phyloP scores from a whole-genome alignment of 2,888 invertebrate species.

The Ichneumon xanthorius region DNA sequence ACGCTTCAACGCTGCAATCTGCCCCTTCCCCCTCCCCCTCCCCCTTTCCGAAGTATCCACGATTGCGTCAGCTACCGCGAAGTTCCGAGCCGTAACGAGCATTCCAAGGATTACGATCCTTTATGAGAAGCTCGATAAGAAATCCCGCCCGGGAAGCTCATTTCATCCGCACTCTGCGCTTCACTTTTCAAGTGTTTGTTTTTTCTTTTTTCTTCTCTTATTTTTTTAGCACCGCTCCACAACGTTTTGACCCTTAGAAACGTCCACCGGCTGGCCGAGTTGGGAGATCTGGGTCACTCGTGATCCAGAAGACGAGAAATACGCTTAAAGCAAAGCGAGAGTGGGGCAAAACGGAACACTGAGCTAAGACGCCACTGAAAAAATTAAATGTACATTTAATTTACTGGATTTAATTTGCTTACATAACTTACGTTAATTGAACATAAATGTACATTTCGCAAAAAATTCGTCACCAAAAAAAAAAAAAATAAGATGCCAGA shows the following conservation, averaged over 20 bases:
- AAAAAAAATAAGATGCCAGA: too few species aligned
- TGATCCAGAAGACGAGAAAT: neutral
- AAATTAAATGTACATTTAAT: too few species aligned
- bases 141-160: conserved; percentile 44
- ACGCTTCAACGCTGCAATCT: conserved; percentile 35
- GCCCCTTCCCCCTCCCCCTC: neutral
- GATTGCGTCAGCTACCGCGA: conserved; percentile 65
- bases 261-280: conserved; percentile 5
- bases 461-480: too few species aligned
- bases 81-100: conserved; percentile 67
- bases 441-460: too few species aligned
- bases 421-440: too few species aligned
- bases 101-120: conserved; percentile 69
- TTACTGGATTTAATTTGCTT: too few species aligned
- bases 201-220: neutral
- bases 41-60: conserved; percentile 38
- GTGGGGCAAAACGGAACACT: neutral
- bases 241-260: conserved; percentile 24
- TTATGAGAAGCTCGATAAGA: conserved; percentile 62
- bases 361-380: too few species aligned
- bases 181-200: conserved; percentile 10
- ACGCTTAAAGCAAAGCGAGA: neutral
- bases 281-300: conserved; percentile 47
- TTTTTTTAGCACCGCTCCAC: conserved; percentile 9
- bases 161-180: conserved; percentile 14